These are phyloP conservation scores for Sapayoa aenigma DNA, from an alignment of 2,113 vertebrate species.

Conservation along the genomic window DNA sequence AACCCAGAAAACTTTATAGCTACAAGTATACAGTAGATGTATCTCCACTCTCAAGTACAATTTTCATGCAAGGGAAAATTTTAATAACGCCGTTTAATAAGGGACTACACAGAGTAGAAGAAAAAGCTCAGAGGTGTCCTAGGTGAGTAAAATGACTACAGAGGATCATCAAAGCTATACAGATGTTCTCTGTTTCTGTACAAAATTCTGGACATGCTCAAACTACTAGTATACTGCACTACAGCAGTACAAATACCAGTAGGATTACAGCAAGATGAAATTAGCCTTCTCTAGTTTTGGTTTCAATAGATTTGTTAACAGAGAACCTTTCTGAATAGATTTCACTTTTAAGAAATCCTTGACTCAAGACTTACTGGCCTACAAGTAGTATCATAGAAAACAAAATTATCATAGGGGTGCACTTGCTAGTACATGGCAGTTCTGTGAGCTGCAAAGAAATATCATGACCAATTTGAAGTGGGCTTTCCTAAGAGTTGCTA, in stretches of 20 bases:
- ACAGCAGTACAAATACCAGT: neutral
- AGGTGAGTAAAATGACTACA: neutral
- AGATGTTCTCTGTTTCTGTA: neutral
- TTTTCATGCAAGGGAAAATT: neutral
- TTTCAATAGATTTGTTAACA: neutral
- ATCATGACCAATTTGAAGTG: neutral
- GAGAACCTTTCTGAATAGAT: neutral
- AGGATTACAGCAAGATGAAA: neutral
- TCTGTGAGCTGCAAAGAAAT: neutral
- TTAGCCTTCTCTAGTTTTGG: neutral
- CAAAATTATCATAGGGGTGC: neutral
- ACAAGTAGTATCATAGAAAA: neutral
- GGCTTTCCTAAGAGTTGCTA: neutral
- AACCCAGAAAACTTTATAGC: neutral
- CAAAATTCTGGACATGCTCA: neutral
- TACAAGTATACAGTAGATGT: neutral
- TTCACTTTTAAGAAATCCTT: neutral
- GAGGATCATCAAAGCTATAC: neutral
- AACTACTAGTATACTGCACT: neutral
- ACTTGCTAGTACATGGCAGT: neutral
- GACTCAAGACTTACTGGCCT: neutral
- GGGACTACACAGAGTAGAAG: neutral
- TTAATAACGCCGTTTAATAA: neutral
- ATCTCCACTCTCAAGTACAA: neutral
- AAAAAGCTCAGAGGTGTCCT: neutral